These are phyloP conservation scores for Monopis laevigella DNA, from an alignment of 2,888 invertebrate species.

Conservation along the genomic window DNA sequence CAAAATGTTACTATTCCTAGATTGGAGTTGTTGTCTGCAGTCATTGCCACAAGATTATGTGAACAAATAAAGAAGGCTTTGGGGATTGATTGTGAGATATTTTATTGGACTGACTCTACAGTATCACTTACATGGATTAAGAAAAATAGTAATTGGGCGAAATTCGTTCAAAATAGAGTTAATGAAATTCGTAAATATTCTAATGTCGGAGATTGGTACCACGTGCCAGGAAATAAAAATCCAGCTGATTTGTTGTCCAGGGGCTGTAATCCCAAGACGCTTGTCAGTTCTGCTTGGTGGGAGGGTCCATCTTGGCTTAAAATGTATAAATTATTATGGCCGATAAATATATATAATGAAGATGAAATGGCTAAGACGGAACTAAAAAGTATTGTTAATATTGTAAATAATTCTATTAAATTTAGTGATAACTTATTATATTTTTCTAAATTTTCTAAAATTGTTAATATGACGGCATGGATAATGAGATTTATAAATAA, in stretches of 20 bases:
- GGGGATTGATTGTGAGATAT: neutral
- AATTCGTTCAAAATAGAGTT: constrained; percentile 12
- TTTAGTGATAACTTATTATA: neutral
- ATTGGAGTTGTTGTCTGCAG: constrained; percentile 9
- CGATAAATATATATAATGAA: neutral
- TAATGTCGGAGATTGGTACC: constrained; percentile 4
- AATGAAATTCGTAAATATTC: constrained; percentile 7
- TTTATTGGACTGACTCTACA: constrained; percentile 8
- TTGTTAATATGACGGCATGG: constrained; percentile 10
- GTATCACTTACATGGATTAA: neutral
- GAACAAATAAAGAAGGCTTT: too few species aligned
- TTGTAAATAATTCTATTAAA: neutral
- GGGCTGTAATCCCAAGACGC: constrained; percentile 8
- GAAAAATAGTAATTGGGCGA: neutral
- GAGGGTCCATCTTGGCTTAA: constrained; percentile 12
- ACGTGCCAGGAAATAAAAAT: constrained; percentile 10
- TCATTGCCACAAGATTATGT: constrained; percentile 5
- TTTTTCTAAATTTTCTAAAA: constrained; percentile 9
- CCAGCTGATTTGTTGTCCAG: constrained; percentile 12
- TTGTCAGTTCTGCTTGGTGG: constrained; percentile 9
- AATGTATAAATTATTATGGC: neutral
- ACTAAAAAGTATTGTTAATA: neutral
- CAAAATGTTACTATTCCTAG: constrained; percentile 8
- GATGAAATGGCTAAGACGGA: neutral
- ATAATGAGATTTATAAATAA: constrained; percentile 3